Percentiles rank a stretch among this genome's conserved stretches.
These are phyloP conservation scores for Zoroaster sp. DNA, from an alignment of 53 echinoderm and acorn worm species.

Conservation along the genomic window DNA sequence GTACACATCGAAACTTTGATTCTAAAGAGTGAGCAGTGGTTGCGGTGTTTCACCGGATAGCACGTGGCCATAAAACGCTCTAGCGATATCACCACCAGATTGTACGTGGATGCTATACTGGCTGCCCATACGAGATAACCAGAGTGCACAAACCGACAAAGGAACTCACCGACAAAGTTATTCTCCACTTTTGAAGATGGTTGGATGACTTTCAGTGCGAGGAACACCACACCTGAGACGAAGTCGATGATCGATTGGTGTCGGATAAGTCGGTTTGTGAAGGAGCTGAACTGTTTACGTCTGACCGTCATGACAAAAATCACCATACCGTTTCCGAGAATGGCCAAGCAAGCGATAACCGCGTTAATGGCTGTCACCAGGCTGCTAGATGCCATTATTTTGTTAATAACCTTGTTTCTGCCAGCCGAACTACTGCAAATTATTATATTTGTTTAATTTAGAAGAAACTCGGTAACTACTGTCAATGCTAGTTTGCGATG, in stretches of 20 bases:
- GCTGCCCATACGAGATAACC: not conserved
- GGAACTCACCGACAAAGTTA: not conserved
- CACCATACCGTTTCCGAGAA: conserved; percentile 1
- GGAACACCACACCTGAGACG: not conserved
- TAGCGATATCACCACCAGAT: not conserved
- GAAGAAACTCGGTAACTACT: no score
- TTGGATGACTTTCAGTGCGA: not conserved
- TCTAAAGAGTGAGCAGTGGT: not conserved
- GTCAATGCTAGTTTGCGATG: no score
- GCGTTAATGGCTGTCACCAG: not conserved
- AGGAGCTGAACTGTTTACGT: not conserved
- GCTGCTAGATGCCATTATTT: not conserved
- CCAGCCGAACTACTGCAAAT: no score
- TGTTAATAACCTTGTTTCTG: no score
- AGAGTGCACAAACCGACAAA: not conserved
- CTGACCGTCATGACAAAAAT: not conserved
- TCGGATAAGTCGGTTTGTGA: conserved; percentile 14
- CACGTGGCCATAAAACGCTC: conserved; percentile 25
- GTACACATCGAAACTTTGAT: not conserved
- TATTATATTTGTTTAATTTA: no score
- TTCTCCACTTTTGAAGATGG: not conserved
- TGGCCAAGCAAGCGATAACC: not conserved
- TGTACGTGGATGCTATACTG: not conserved
- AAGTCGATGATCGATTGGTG: conserved; percentile 4
- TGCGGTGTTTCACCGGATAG: conserved; percentile 33